A percentile compares a stretch with the other conserved stretches of the same genome.
phyloP scores from a whole-genome alignment of 2,113 vertebrate genomes.

The Xenopus laevis region DNA sequence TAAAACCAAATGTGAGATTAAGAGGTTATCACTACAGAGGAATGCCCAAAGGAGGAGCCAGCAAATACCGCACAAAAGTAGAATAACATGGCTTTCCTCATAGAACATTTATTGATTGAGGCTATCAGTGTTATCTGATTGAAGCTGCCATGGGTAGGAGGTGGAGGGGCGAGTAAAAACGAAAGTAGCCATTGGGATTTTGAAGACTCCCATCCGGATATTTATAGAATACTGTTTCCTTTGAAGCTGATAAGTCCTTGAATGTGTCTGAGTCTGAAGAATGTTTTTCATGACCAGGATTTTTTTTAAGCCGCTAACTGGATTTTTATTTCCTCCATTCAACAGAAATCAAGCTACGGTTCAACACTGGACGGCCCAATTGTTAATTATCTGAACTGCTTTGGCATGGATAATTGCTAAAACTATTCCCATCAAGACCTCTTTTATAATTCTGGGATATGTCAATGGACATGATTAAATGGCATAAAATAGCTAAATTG shows the following conservation, averaged over 20 bases:
- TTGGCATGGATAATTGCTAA: slow-evolving; percentile 31
- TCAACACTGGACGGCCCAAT: slow-evolving; percentile 21
- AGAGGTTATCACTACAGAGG: not conserved
- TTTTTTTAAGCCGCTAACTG: slow-evolving; percentile 10
- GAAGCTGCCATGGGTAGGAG: not conserved
- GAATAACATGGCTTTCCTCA: not conserved
- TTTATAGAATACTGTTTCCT: too few relatives aligned
- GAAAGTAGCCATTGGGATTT: too few relatives aligned
- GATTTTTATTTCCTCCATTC: slow-evolving; percentile 18
- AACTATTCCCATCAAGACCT: slow-evolving; percentile 29
- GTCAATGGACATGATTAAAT: slow-evolving; percentile 34
- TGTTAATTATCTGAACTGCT: slow-evolving; percentile 35
- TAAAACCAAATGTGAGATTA: slow-evolving; percentile 5
- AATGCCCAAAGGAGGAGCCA: not conserved
- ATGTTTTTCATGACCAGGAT: not conserved
- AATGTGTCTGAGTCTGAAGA: not conserved
- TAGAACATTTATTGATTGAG: not conserved
- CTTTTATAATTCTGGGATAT: slow-evolving; percentile 22
- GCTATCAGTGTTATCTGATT: not conserved
- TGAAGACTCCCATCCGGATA: too few relatives aligned
- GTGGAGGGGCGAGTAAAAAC: not conserved
- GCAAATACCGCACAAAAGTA: not conserved
- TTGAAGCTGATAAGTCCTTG: too few relatives aligned
- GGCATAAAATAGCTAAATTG: slow-evolving; percentile 37
- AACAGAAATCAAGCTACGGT: slow-evolving; percentile 26